A percentile compares a stretch with the other conserved stretches of the same genome.
Conservation (phyloP, 2,113 vertebrate species). For the Scatophagus argus region DNA sequence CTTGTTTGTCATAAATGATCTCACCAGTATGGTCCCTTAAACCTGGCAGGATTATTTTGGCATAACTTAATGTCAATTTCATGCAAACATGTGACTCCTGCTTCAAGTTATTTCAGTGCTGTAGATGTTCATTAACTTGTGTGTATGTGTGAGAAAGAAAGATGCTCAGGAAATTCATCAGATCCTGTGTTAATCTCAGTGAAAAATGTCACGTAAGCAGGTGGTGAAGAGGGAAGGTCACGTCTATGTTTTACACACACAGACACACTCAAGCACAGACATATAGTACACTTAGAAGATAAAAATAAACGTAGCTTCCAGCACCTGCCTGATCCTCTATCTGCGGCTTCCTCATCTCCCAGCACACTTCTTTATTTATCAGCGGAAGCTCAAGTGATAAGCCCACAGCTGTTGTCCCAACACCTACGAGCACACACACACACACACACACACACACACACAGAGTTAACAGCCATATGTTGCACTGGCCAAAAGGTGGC, state of each 20-base stretch:
- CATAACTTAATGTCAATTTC: not conserved
- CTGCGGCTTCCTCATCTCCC: conserved; percentile 31
- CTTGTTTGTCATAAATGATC: not conserved
- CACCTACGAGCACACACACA: conserved; percentile 8
- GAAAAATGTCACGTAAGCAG: conserved; percentile 25
- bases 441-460: conserved; percentile 12
- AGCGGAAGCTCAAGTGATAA: conserved; percentile 55
- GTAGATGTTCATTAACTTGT: conserved; percentile 1
- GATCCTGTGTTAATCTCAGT: conserved; percentile 55
- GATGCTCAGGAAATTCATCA: conserved; percentile 48
- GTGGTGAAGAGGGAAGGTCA: conserved; percentile 35
- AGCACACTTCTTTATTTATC: conserved; percentile 65
- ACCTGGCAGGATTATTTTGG: not conserved
- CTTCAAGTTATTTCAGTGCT: conserved; percentile 5
- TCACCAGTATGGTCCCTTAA: not conserved
- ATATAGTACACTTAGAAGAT: conserved; percentile 20
- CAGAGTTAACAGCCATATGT: conserved; percentile 58
- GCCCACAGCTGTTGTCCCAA: conserved; percentile 66
- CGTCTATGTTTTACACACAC: not conserved
- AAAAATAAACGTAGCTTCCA: conserved; percentile 48
- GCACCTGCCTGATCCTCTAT: conserved; percentile 56
- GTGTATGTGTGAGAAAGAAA: conserved; percentile 13
- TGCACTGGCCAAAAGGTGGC: conserved; percentile 59
- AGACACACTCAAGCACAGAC: conserved; percentile 1
- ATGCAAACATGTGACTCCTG: conserved; percentile 18